A percentile compares a stretch with the other conserved stretches of the same genome.
phyloP scores from a whole-genome alignment of 2,888 invertebrate species.

The Eubasilissa splendida region DNA sequence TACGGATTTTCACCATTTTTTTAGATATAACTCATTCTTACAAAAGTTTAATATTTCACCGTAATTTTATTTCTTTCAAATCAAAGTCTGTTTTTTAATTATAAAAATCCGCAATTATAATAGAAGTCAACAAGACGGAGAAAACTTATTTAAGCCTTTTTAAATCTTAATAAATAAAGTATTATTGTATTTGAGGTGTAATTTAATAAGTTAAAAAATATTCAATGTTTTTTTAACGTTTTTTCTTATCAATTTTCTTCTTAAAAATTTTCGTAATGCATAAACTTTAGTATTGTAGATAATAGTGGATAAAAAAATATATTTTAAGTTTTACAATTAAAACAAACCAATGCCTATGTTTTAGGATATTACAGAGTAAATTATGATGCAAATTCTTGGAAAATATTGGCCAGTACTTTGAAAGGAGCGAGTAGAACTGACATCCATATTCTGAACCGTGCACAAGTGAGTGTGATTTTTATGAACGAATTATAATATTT shows the following conservation, averaged over 20 bases:
- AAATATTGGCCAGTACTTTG: slow-evolving; percentile 68
- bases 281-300: neutral
- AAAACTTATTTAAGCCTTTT: too few species aligned
- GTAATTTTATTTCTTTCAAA: too few species aligned
- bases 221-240: too few species aligned
- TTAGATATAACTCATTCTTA: too few species aligned
- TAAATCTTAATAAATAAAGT: too few species aligned
- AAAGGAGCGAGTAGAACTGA: slow-evolving; percentile 62
- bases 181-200: too few species aligned
- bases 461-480: slow-evolving; percentile 73
- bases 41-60: too few species aligned
- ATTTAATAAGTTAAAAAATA: too few species aligned
- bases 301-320: neutral
- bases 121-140: too few species aligned
- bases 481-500: neutral
- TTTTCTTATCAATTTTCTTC: neutral
- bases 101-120: too few species aligned
- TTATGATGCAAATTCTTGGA: slow-evolving; percentile 76
- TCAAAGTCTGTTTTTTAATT: too few species aligned
- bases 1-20: too few species aligned
- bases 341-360: slow-evolving; percentile 57
- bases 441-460: slow-evolving; percentile 80
- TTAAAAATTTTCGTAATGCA: neutral
- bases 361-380: slow-evolving; percentile 79
- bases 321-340: neutral